phyloP scores from a whole-genome alignment of 1,140 invertebrate species.

The Drosophila seguyi region DNA sequence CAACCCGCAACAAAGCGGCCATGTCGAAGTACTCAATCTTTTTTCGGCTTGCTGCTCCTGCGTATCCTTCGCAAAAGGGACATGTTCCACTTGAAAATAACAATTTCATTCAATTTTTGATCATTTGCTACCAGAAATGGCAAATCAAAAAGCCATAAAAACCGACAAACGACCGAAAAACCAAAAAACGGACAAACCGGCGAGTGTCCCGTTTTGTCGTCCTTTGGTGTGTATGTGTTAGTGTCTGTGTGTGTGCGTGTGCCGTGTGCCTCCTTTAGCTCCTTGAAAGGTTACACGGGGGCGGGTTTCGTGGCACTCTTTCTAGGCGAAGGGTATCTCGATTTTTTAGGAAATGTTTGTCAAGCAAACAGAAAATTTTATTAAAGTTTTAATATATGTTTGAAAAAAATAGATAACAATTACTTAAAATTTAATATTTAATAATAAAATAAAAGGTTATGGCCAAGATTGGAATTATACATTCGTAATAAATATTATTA shows the following conservation, averaged over 20 bases:
- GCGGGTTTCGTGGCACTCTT: slow-evolving; percentile 49
- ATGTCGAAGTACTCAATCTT: slow-evolving; percentile 46
- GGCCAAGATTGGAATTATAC: too few species aligned
- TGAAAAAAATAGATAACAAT: too few species aligned
- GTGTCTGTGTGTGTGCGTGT: slow-evolving; percentile 11
- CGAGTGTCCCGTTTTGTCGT: slow-evolving; percentile 58
- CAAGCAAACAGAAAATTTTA: too few species aligned
- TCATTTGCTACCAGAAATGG: slow-evolving; percentile 84
- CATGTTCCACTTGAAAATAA: slow-evolving; percentile 84
- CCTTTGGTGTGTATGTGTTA: slow-evolving; percentile 3
- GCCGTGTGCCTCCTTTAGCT: slow-evolving; percentile 49
- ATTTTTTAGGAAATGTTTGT: not conserved
- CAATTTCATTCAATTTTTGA: slow-evolving; percentile 84
- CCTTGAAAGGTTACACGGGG: slow-evolving; percentile 62
- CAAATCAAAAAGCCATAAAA: slow-evolving; percentile 84
- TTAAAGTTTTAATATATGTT: too few species aligned
- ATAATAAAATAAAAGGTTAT: too few species aligned
- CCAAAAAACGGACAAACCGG: slow-evolving; percentile 41
- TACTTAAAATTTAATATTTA: too few species aligned
- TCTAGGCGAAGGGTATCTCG: not conserved
- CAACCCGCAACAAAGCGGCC: slow-evolving; percentile 74
- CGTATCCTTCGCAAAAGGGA: slow-evolving; percentile 50
- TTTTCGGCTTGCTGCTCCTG: slow-evolving; percentile 5
- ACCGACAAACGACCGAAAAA: slow-evolving; percentile 64
- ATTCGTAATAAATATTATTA: too few species aligned